A percentile compares a stretch with the other conserved stretches of the same genome.
These are phyloP conservation scores for Vollenhovia emeryi DNA, from an alignment of 1,140 invertebrate species.

Conservation along the genomic window DNA sequence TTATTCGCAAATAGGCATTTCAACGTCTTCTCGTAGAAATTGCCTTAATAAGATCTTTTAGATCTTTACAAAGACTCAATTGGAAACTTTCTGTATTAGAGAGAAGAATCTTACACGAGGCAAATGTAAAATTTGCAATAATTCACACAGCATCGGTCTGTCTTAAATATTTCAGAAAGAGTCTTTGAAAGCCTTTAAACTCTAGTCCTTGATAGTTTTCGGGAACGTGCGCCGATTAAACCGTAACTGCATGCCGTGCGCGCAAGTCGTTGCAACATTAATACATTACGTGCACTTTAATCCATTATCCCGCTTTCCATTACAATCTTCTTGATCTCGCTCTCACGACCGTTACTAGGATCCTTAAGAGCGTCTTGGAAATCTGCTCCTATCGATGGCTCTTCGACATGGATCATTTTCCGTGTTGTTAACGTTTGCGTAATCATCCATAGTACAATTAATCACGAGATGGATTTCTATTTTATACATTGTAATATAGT, in stretches of 20 bases:
- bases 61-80: constrained; percentile 30
- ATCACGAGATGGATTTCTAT: background rate
- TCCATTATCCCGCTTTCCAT: constrained; percentile 59
- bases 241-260: constrained; percentile 17
- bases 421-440: constrained; percentile 31
- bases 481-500: constrained; percentile 2
- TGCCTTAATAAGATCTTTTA: background rate
- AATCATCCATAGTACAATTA: background rate
- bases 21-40: background rate
- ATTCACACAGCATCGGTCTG: constrained; percentile 34
- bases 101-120: background rate
- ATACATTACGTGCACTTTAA: constrained; percentile 65
- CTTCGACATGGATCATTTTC: constrained; percentile 30
- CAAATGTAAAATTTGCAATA: constrained; percentile 71
- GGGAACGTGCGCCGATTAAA: constrained; percentile 47
- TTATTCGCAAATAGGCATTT: background rate
- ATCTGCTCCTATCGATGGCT: constrained; percentile 1
- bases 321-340: constrained; percentile 19
- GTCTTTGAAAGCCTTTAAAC: constrained; percentile 57
- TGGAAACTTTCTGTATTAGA: constrained; percentile 17
- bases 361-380: constrained; percentile 15
- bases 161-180: constrained; percentile 68
- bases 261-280: constrained; percentile 60
- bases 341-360: background rate
- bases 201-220: constrained; percentile 26